Conservation (phyloP, 2,888 invertebrate genomes). For the Patella depressa region DNA sequence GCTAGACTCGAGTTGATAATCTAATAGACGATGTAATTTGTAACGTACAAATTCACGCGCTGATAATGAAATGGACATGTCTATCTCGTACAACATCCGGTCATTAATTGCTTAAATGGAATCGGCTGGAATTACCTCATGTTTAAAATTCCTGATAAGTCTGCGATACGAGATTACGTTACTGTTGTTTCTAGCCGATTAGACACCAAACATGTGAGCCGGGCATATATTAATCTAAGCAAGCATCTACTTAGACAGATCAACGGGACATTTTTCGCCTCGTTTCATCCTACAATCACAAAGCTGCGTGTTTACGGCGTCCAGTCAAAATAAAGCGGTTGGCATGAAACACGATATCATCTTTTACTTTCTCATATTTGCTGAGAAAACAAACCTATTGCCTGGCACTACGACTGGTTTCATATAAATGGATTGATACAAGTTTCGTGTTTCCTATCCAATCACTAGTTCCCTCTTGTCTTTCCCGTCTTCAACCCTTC, state of each 20-base stretch:
- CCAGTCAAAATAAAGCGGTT: conserved; percentile 8
- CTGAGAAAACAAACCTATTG: conserved; percentile 10
- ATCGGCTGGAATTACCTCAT: conserved; percentile 10
- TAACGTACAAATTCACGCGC: not conserved
- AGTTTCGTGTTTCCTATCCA: not conserved
- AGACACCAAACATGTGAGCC: conserved; percentile 4
- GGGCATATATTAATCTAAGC: conserved; percentile 7
- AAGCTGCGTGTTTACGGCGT: conserved; percentile 10
- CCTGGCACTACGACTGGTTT: conserved; percentile 4
- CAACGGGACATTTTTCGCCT: conserved; percentile 9
- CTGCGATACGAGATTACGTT: conserved; percentile 8
- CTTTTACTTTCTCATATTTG: conserved; percentile 10
- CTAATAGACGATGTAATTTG: not conserved
- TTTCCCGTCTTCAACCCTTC: not conserved
- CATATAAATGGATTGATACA: conserved; percentile 1
- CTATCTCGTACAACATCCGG: conserved; percentile 3
- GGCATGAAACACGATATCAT: not conserved
- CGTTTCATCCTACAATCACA: conserved; percentile 7
- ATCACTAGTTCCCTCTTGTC: not conserved
- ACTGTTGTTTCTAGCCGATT: conserved; percentile 9
- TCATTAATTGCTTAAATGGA: conserved; percentile 10
- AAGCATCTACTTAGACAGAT: conserved; percentile 9
- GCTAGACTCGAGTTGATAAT: not conserved
- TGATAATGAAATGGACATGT: conserved; percentile 7
- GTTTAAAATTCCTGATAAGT: conserved; percentile 11